Conservation (phyloP, 2,113 vertebrate genomes). For the Cyprinodon tularosa region DNA sequence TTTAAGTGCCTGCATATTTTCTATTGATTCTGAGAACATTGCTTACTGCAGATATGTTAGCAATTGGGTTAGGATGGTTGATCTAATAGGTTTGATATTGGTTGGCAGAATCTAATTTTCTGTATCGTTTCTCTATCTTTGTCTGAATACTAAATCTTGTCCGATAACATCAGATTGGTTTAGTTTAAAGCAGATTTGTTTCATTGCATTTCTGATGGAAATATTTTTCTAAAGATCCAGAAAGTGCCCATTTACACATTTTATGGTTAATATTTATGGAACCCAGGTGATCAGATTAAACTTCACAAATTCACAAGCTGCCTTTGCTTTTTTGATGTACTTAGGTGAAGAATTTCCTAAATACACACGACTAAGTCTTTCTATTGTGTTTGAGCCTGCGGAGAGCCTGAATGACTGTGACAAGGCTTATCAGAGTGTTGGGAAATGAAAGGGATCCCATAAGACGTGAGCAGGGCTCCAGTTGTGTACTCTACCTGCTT, state of each 20-base stretch:
- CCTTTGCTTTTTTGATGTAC: too few relatives aligned
- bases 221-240: neutral
- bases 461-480: neutral
- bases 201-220: neutral
- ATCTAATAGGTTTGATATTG: too few relatives aligned
- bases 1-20: too few relatives aligned
- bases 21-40: too few relatives aligned
- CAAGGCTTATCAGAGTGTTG: slow-evolving; percentile 49
- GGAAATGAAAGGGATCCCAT: slow-evolving; percentile 17
- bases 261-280: neutral
- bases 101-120: too few relatives aligned
- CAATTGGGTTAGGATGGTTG: too few relatives aligned
- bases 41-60: too few relatives aligned
- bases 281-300: neutral
- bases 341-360: neutral
- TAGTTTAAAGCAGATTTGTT: neutral
- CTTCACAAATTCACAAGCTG: too few relatives aligned
- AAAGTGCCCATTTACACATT: neutral
- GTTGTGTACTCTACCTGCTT: neutral
- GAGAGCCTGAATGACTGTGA: neutral
- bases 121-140: neutral
- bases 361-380: slow-evolving; percentile 6
- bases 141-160: neutral
- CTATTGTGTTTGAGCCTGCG: neutral
- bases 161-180: neutral